These are phyloP conservation scores for Aythya baeri DNA, from an alignment of 2,113 vertebrate genomes.

Conservation along the genomic window DNA sequence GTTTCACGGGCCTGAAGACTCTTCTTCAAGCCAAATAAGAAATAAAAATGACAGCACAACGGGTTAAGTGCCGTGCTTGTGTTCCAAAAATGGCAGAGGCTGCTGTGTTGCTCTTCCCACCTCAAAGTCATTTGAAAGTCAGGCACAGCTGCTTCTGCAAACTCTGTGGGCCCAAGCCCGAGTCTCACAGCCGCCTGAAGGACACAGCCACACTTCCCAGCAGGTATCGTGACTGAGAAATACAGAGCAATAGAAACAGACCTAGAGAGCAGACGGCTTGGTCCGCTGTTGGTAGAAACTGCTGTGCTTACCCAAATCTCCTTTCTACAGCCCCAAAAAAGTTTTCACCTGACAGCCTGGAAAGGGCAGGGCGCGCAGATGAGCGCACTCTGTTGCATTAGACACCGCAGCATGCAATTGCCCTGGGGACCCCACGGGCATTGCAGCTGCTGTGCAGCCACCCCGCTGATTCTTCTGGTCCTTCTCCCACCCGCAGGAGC, in stretches of 20 bases:
- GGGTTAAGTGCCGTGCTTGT: neutral
- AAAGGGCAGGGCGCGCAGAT: rapidly evolving
- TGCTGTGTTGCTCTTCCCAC: neutral
- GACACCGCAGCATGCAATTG: rapidly evolving
- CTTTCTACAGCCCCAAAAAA: rapidly evolving
- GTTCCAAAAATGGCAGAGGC: neutral
- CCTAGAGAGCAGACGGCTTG: rapidly evolving
- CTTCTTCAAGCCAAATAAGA: neutral
- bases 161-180: rapidly evolving
- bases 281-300: rapidly evolving
- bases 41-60: neutral
- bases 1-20: neutral
- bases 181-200: neutral
- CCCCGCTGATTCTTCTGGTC: rapidly evolving
- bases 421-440: rapidly evolving
- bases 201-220: neutral
- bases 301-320: neutral
- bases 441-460: rapidly evolving
- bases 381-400: rapidly evolving
- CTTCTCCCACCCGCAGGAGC: slow-evolving; percentile 70
- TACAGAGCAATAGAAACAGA: rapidly evolving
- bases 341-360: rapidly evolving
- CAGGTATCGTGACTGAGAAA: rapidly evolving
- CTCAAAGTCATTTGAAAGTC: slow-evolving; percentile 57
- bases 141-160: neutral